These are phyloP conservation scores for Lordiphosa andalusiaca DNA, from an alignment of 2,888 invertebrate genomes.

Conservation along the genomic window DNA sequence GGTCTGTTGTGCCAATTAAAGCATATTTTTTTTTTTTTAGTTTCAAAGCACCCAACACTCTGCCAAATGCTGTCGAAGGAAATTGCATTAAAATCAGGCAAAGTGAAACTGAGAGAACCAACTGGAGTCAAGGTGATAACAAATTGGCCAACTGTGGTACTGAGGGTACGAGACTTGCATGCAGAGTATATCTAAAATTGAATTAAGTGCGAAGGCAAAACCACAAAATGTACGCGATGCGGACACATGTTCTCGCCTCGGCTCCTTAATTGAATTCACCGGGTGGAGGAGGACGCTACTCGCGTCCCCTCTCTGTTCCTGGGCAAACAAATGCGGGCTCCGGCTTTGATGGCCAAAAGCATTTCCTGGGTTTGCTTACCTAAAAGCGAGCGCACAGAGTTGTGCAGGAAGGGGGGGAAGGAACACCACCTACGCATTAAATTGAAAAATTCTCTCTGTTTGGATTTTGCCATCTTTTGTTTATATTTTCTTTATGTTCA, in stretches of 20 bases:
- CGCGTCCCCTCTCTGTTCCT: conserved; percentile 37
- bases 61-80: not conserved
- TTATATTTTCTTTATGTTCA: too few species aligned
- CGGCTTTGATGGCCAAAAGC: conserved; percentile 16
- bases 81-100: conserved; percentile 44
- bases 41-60: conserved; percentile 12
- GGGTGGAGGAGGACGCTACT: too few species aligned
- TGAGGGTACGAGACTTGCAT: conserved; percentile 18
- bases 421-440: too few species aligned
- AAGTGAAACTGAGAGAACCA: conserved; percentile 26
- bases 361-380: conserved; percentile 21
- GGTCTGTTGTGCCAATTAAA: conserved; percentile 41
- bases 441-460: too few species aligned
- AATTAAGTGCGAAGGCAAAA: conserved; percentile 49
- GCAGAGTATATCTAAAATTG: conserved; percentile 51
- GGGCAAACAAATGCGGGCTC: conserved; percentile 51
- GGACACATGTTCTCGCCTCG: conserved; percentile 20
- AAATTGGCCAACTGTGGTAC: conserved; percentile 30
- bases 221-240: conserved; percentile 40
- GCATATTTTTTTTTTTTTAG: conserved; percentile 24
- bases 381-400: conserved; percentile 25
- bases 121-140: conserved; percentile 44
- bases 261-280: conserved; percentile 50
- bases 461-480: too few species aligned
- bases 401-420: not conserved